Base-by-base conservation (phyloP, 1,140 invertebrate species). In the Ostrea denselamellosa region DNA sequence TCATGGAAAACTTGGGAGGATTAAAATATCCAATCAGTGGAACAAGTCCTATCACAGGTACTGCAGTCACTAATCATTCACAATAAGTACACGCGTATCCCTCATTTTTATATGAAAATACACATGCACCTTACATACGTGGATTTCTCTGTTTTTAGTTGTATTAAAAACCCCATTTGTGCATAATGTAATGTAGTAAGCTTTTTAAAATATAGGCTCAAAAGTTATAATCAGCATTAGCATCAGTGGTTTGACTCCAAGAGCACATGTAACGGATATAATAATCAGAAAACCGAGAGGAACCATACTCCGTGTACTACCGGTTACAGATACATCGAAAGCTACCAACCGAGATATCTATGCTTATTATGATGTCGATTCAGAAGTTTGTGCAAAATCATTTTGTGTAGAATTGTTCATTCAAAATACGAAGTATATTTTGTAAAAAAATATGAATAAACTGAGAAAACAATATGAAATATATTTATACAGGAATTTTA, bases 31-130 rank as follows among this genome's bases (percentile, higher is more conserved):
- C 44, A 3, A 83, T 83, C 17, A 53, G 2, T n/a, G 82, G 82
- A 83, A 22, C 82, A 0, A 83, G n/a, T 83, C 82, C 82, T 52
- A 54, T 83, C 12, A 54, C 82, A 54, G 82, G 82, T 51, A 25
- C 34, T 5, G 1, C 34, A 2, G 1, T 44, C 1, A 44, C 34
- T 44, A 44, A 44, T 44, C 2, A 5, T 5, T 44, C 34, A 44
- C 1, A 44, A 2, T 5, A 5, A 44, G 34, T 2, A 44, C 34
- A 44, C 34, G 1, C 34, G 34, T 1, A 2, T 44, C 34, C 5
- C 34, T 5, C 34, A 5, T 44, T 44, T 44, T 44, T 44, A 2
- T 44, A 1, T 44, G 34, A 44, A 44, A 44, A 5, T 44, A 44
- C 34, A 44, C 5, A 44, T 44, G 34, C 34, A 44, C 34, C 34